Evolutionary conservation across 2,888 invertebrate genomes (phyloP).

Genomic region (Drosophila rubida): DNA sequence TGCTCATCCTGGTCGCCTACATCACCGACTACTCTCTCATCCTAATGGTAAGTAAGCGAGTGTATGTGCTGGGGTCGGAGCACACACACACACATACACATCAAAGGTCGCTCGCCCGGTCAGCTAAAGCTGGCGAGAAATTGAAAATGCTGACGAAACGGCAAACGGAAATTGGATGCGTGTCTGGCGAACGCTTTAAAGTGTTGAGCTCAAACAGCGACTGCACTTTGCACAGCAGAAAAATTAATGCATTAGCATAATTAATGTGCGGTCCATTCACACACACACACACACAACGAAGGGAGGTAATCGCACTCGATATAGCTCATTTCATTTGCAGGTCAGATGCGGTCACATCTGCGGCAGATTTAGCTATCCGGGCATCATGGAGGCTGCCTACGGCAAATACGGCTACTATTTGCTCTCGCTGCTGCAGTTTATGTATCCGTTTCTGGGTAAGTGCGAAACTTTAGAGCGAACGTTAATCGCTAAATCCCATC

Average conservation of each 20-base stretch:
- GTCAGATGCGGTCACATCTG: slow-evolving; percentile 89
- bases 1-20: slow-evolving; percentile 89
- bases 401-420: slow-evolving; percentile 91
- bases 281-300: slow-evolving; percentile 4
- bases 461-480: slow-evolving; percentile 17
- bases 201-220: background rate
- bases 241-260: slow-evolving; percentile 51
- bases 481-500: slow-evolving; percentile 43
- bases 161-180: slow-evolving; percentile 60
- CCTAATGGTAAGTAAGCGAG: slow-evolving; percentile 88
- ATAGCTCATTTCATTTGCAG: slow-evolving; percentile 64
- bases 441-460: slow-evolving; percentile 93
- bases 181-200: slow-evolving; percentile 26
- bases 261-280: slow-evolving; percentile 28
- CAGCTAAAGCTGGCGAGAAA: slow-evolving; percentile 37
- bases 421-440: slow-evolving; percentile 90
- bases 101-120: background rate
- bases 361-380: slow-evolving; percentile 90
- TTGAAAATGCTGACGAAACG: slow-evolving; percentile 33
- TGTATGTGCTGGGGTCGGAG: slow-evolving; percentile 1
- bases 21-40: slow-evolving; percentile 93
- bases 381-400: slow-evolving; percentile 92
- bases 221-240: slow-evolving; percentile 38
- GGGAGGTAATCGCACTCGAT: background rate
- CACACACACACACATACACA: no score